These are phyloP conservation scores for Rhinoderma darwinii DNA, from an alignment of 2,113 vertebrate species.

Conservation along the genomic window DNA sequence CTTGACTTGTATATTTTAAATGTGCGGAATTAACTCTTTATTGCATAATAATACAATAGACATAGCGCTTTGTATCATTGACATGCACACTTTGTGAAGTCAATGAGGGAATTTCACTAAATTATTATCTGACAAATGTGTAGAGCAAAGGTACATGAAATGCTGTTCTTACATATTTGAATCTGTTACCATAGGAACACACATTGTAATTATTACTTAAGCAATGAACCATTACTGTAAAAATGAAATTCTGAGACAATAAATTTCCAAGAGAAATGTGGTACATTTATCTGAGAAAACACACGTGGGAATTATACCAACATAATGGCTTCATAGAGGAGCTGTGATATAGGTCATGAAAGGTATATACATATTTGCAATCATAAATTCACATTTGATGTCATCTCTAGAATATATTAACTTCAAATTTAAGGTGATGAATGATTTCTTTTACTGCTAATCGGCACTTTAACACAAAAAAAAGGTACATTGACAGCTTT, in stretches of 20 bases:
- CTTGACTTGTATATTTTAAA: constrained; percentile 5
- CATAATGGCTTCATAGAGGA: background rate
- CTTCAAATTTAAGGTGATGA: background rate
- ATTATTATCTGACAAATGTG: constrained; percentile 34
- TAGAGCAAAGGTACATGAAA: constrained; percentile 27
- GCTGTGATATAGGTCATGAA: background rate
- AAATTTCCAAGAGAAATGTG: background rate
- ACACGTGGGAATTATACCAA: background rate
- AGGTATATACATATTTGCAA: background rate
- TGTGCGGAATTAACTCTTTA: background rate
- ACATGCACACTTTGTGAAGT: constrained; percentile 9
- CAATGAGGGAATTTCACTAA: background rate
- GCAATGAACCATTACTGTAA: background rate
- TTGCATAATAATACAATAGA: background rate
- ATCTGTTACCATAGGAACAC: constrained; percentile 24
- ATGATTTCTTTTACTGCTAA: background rate
- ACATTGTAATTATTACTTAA: constrained; percentile 35
- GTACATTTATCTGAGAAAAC: background rate
- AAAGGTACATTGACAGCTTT: no score
- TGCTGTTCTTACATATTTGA: background rate
- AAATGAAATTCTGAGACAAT: constrained; percentile 1
- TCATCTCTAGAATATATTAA: background rate
- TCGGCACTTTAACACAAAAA: no score
- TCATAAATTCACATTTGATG: background rate
- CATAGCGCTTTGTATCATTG: background rate